A percentile compares a stretch with the other conserved stretches of the same genome.
phyloP scores from a whole-genome alignment of 2,797 vertebrate species.

The Hybognathus amarus region DNA sequence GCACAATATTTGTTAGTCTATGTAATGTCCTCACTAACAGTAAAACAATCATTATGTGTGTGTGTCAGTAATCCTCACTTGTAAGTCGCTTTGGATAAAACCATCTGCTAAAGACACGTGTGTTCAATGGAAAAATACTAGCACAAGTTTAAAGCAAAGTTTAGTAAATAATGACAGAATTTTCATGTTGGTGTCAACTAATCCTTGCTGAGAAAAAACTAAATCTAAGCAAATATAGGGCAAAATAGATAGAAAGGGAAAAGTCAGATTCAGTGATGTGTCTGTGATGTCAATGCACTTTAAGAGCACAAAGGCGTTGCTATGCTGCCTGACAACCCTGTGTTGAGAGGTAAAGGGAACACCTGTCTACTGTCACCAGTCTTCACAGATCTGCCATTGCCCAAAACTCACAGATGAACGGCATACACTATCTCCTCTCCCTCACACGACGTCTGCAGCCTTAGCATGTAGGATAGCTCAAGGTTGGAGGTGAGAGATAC shows the following conservation, averaged over 20 bases:
- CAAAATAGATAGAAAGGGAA: conserved; percentile 1
- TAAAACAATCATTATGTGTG: too few relatives aligned
- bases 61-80: too few relatives aligned
- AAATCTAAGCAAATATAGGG: background rate
- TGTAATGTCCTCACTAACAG: too few relatives aligned
- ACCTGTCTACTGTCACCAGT: conserved; percentile 76
- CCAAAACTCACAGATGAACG: conserved; percentile 49
- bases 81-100: too few relatives aligned
- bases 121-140: background rate
- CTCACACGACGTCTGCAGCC: background rate
- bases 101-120: too few relatives aligned
- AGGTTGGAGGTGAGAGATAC: conserved; percentile 33
- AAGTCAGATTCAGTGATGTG: conserved; percentile 42
- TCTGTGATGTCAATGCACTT: conserved; percentile 65
- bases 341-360: conserved; percentile 75
- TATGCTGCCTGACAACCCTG: conserved; percentile 68
- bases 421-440: background rate
- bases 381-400: conserved; percentile 68
- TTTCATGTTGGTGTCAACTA: background rate
- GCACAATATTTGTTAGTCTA: too few relatives aligned
- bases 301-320: conserved; percentile 70
- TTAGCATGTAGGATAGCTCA: conserved; percentile 1
- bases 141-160: background rate
- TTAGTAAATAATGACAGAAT: conserved; percentile 1
- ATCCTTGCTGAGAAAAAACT: background rate